Conservation (phyloP, 2,113 vertebrate genomes). For the Eulacestoma nigropectus region DNA sequence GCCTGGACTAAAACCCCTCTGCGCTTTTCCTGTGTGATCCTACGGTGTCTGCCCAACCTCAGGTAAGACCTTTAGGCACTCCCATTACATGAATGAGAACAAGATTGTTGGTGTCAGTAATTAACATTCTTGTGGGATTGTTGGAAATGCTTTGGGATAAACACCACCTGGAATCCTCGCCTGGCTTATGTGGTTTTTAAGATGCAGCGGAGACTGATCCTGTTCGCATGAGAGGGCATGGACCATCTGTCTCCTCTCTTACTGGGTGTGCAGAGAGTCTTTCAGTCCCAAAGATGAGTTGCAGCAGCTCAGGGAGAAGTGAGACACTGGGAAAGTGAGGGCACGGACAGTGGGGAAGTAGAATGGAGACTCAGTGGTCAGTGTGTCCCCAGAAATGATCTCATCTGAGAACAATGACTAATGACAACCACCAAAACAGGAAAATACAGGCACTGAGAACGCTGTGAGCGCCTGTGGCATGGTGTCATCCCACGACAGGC, state of each 20-base stretch:
- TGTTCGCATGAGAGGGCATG: not conserved
- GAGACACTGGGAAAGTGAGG: not conserved
- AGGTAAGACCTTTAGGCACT: conserved; percentile 20
- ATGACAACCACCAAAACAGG: not conserved
- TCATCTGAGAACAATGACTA: not conserved
- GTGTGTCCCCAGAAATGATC: not conserved
- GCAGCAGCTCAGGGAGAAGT: not conserved
- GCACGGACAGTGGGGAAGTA: not conserved
- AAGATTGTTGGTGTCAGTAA: conserved; percentile 51
- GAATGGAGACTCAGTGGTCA: not conserved
- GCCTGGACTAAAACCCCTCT: no score
- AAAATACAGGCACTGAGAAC: not conserved
- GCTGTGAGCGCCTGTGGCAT: not conserved
- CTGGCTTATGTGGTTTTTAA: conserved; percentile 15
- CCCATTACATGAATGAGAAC: conserved; percentile 29
- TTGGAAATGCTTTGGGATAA: conserved; percentile 54
- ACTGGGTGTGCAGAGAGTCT: not conserved
- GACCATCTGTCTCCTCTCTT: not conserved
- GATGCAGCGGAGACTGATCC: not conserved
- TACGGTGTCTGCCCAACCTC: not conserved
- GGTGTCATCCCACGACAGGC: not conserved
- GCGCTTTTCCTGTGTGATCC: not conserved
- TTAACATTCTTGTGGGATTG: conserved; percentile 60
- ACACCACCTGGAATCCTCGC: conserved; percentile 7
- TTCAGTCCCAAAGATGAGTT: not conserved